These are phyloP conservation scores for Enteromius treurensis DNA, from an alignment of 2,797 vertebrate genomes.

Conservation along the genomic window DNA sequence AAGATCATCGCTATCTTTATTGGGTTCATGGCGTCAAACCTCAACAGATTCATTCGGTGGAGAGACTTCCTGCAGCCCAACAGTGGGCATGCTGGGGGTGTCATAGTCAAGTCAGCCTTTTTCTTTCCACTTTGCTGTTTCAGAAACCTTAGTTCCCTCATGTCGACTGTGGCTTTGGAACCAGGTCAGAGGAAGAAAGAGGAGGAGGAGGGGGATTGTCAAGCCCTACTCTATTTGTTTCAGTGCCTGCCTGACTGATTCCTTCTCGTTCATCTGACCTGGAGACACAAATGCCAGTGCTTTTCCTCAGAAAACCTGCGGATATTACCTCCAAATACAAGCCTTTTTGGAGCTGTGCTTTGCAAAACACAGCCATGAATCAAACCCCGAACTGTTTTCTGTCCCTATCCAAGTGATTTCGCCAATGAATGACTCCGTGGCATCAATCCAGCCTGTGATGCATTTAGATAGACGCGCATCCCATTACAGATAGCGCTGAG, in stretches of 20 bases:
- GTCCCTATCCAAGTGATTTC: neutral
- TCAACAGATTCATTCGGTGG: slow-evolving; percentile 36
- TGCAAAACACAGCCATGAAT: slow-evolving; percentile 5
- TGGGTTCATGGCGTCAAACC: slow-evolving; percentile 46
- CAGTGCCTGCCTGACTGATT: slow-evolving; percentile 23
- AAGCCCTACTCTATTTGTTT: slow-evolving; percentile 6
- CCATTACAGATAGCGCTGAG: slow-evolving; percentile 7
- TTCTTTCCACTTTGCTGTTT: slow-evolving; percentile 7
- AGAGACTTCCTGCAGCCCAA: slow-evolving; percentile 21
- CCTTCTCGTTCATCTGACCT: slow-evolving; percentile 22
- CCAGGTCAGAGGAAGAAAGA: slow-evolving; percentile 41
- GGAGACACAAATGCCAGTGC: slow-evolving; percentile 31
- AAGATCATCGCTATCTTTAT: slow-evolving; percentile 51
- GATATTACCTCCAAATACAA: neutral
- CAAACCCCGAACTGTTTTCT: neutral
- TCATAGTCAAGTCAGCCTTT: slow-evolving; percentile 13
- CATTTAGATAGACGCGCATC: slow-evolving; percentile 4
- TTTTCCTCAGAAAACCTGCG: neutral
- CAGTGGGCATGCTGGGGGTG: neutral
- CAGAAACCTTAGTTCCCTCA: slow-evolving; percentile 9
- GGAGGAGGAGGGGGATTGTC: slow-evolving; percentile 4
- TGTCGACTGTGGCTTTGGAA: slow-evolving; percentile 20
- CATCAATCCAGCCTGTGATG: slow-evolving; percentile 11
- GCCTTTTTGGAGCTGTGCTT: neutral
- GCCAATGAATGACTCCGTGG: slow-evolving; percentile 9